phyloP scores from a whole-genome alignment of 2,113 vertebrate species.

The Triplophysa rosa region DNA sequence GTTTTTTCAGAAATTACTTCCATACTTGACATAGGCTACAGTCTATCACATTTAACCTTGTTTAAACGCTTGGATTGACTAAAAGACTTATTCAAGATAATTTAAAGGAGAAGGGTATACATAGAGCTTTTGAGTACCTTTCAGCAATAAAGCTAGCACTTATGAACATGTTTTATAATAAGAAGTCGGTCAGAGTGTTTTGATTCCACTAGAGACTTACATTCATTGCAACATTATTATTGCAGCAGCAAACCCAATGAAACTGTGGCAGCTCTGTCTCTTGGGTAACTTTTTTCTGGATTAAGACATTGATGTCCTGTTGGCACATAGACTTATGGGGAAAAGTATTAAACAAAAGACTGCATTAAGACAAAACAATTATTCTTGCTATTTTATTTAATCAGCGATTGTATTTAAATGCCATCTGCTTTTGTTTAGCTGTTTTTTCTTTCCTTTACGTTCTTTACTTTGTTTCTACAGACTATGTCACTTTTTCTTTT shows the following conservation, averaged over 20 bases:
- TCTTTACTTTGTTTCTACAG: too few species aligned
- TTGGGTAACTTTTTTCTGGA: conserved; percentile 4
- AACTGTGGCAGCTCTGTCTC: conserved; percentile 1
- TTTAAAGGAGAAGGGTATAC: not conserved
- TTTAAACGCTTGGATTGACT: conserved; percentile 2
- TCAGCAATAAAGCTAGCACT: conserved; percentile 46
- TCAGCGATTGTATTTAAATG: not conserved
- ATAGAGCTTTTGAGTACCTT: conserved; percentile 4
- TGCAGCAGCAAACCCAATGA: not conserved
- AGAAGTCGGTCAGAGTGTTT: not conserved
- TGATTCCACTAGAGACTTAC: not conserved
- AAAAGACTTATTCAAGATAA: not conserved
- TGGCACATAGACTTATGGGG: conserved; percentile 1
- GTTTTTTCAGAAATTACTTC: not conserved
- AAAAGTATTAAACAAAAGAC: not conserved
- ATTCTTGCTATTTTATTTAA: not conserved
- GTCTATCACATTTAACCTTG: not conserved
- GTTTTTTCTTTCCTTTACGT: too few species aligned
- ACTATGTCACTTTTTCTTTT: not conserved
- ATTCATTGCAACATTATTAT: not conserved
- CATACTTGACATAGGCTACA: not conserved
- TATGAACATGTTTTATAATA: conserved; percentile 1
- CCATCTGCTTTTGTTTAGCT: not conserved
- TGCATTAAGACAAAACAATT: not conserved
- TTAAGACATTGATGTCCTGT: not conserved